These are phyloP conservation scores for Chrysolina haemoptera DNA, from an alignment of 2,888 invertebrate genomes.

Conservation along the genomic window DNA sequence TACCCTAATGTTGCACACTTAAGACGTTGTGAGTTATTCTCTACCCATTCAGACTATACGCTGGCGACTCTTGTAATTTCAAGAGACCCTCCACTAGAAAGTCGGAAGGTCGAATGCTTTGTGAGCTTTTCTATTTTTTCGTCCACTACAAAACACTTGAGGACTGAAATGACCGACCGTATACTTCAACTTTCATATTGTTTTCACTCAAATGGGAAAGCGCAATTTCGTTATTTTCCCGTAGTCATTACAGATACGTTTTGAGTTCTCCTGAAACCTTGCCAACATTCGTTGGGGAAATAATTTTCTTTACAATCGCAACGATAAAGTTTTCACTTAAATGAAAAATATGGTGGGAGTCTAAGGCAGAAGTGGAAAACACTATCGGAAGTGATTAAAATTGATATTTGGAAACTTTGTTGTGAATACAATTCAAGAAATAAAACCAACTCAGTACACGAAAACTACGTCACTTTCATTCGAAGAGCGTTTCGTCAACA, in stretches of 20 bases:
- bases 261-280: too few species aligned
- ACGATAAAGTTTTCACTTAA: too few species aligned
- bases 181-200: slow-evolving; percentile 38
- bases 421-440: too few species aligned
- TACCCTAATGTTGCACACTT: slow-evolving; percentile 57
- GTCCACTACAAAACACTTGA: slow-evolving; percentile 44
- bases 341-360: too few species aligned
- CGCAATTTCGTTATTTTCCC: slow-evolving; percentile 14
- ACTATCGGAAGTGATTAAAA: too few species aligned
- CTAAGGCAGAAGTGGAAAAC: too few species aligned
- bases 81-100: slow-evolving; percentile 39
- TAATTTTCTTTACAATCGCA: too few species aligned
- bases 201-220: slow-evolving; percentile 30
- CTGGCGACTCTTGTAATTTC: slow-evolving; percentile 43
- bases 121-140: slow-evolving; percentile 41
- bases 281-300: too few species aligned
- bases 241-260: not conserved
- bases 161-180: slow-evolving; percentile 46
- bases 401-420: too few species aligned
- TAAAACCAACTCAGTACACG: too few species aligned
- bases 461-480: too few species aligned
- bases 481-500: too few species aligned
- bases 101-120: slow-evolving; percentile 47
- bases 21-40: slow-evolving; percentile 59
- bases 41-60: slow-evolving; percentile 48